Evolutionary conservation across 2,113 vertebrate genomes (phyloP).

Genomic region (Burhinus oedicnemus): DNA sequence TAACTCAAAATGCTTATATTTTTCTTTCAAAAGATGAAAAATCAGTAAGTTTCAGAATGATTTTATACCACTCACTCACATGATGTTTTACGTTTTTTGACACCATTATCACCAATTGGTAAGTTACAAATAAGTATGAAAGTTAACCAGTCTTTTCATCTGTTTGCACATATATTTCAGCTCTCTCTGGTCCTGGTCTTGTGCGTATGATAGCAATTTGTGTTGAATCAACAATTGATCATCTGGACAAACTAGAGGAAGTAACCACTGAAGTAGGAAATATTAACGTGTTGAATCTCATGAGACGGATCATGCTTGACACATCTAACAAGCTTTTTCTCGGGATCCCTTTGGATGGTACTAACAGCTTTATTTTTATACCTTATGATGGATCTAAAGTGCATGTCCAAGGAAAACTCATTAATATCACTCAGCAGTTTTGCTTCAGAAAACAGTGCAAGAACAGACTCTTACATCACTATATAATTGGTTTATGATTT

Average conservation of each 20-base stretch:
- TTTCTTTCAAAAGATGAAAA: background rate
- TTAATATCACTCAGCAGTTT: background rate
- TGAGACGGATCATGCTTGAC: conserved; percentile 89
- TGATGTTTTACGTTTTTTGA: rapidly evolving
- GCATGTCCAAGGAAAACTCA: background rate
- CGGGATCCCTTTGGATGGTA: conserved; percentile 87
- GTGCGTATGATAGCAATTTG: conserved; percentile 83
- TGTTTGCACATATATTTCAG: conserved; percentile 60
- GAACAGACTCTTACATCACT: background rate
- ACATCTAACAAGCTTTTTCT: conserved; percentile 91
- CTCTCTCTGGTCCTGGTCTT: conserved; percentile 87
- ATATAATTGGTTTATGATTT: background rate
- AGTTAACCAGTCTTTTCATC: background rate
- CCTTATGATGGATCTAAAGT: background rate
- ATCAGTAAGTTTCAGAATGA: rapidly evolving
- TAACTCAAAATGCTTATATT: background rate
- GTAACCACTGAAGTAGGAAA: conserved; percentile 65
- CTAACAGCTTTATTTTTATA: background rate
- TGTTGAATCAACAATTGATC: conserved; percentile 78
- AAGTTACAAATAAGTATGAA: no score
- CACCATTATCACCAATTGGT: rapidly evolving
- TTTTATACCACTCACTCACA: background rate
- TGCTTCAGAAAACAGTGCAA: background rate
- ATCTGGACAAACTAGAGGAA: conserved; percentile 78
- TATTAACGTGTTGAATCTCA: conserved; percentile 82